These are phyloP conservation scores for Mongoloraphidia duomilia DNA, from an alignment of 2,888 invertebrate species.

Conservation along the genomic window DNA sequence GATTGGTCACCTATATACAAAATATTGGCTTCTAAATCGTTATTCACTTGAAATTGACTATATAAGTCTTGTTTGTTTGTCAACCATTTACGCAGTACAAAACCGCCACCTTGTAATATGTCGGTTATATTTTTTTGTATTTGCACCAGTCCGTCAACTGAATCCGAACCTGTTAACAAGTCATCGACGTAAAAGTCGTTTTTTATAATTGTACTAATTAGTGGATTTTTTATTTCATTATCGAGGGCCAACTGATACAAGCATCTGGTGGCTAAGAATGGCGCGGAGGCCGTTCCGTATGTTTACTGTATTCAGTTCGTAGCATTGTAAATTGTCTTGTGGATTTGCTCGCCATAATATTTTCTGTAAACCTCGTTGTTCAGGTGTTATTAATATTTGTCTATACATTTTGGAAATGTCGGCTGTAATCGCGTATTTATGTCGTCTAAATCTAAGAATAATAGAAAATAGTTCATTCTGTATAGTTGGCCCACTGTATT, in stretches of 20 bases:
- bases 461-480: slow-evolving; percentile 18
- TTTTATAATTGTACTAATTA: too few relatives aligned
- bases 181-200: background rate
- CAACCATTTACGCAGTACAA: background rate
- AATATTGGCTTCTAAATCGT: background rate
- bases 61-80: background rate
- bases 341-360: slow-evolving; percentile 16
- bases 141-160: too few relatives aligned
- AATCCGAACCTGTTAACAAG: background rate
- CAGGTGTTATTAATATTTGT: slow-evolving; percentile 16
- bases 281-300: background rate
- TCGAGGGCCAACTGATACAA: too few relatives aligned
- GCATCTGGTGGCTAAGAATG: too few relatives aligned
- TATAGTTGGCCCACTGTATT: slow-evolving; percentile 17
- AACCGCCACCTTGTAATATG: too few relatives aligned
- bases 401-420: slow-evolving; percentile 22
- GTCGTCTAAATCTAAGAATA: slow-evolving; percentile 17
- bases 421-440: slow-evolving; percentile 16
- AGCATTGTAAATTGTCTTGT: slow-evolving; percentile 9
- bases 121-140: too few relatives aligned
- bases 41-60: background rate
- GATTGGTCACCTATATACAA: too few relatives aligned
- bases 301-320: slow-evolving; percentile 13
- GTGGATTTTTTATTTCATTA: too few relatives aligned
- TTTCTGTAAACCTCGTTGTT: slow-evolving; percentile 15